These are phyloP conservation scores for Vimba vimba DNA, from an alignment of 2,113 vertebrate species.

Conservation along the genomic window DNA sequence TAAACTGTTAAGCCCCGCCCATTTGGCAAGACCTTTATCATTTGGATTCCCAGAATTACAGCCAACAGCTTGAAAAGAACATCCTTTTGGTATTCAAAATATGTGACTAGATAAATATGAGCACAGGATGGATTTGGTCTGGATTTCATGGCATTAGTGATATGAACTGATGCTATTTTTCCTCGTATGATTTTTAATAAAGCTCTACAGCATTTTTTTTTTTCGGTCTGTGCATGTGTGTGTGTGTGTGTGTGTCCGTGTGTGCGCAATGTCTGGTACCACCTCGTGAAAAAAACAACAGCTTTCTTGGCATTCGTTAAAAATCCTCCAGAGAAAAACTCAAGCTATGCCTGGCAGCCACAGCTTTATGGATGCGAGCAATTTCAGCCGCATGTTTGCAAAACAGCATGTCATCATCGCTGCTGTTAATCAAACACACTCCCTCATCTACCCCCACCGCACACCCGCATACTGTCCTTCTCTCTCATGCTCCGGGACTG, in stretches of 20 bases:
- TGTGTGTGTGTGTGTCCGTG: background rate
- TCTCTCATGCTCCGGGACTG: constrained; percentile 27
- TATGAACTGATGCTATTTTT: constrained; percentile 46
- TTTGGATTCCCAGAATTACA: constrained; percentile 33
- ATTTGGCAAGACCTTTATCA: constrained; percentile 25
- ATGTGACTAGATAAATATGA: constrained; percentile 28
- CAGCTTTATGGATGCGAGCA: constrained; percentile 56
- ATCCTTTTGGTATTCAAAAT: constrained; percentile 34
- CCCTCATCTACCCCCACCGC: constrained; percentile 49
- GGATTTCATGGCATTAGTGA: constrained; percentile 52
- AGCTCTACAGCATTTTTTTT: constrained; percentile 35
- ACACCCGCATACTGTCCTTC: constrained; percentile 19
- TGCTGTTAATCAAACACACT: constrained; percentile 55
- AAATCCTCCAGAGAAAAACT: constrained; percentile 51
- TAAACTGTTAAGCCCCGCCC: constrained; percentile 33
- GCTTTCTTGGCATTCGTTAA: constrained; percentile 56
- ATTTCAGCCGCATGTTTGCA: constrained; percentile 53
- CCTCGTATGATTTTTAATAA: constrained; percentile 46
- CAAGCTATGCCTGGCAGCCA: constrained; percentile 54
- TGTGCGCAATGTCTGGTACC: constrained; percentile 39
- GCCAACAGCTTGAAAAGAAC: constrained; percentile 42
- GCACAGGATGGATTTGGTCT: constrained; percentile 36
- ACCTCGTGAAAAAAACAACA: constrained; percentile 48
- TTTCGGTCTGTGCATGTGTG: background rate
- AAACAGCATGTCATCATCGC: constrained; percentile 34